These are phyloP conservation scores for Elysia crispata DNA, from an alignment of 2,888 invertebrate genomes.

Conservation along the genomic window DNA sequence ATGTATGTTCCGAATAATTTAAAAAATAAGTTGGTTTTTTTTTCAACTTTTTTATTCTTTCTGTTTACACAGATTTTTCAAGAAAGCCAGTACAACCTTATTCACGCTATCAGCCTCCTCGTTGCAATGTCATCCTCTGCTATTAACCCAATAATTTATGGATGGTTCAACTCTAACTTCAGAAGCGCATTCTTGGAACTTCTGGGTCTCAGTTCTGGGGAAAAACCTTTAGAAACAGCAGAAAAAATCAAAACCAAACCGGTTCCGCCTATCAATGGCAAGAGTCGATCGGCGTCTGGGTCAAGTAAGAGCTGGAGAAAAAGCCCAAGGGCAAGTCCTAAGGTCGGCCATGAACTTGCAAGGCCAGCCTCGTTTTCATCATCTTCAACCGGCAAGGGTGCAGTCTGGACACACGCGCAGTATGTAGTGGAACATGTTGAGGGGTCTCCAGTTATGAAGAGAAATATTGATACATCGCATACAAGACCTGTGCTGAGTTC, in stretches of 20 bases:
- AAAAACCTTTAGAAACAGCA: not conserved
- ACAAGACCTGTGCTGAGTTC: too few relatives aligned
- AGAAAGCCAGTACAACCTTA: slow-evolving; percentile 73
- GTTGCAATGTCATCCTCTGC: slow-evolving; percentile 72
- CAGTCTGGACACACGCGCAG: too few relatives aligned
- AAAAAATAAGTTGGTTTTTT: too few relatives aligned
- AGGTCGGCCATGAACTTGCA: too few relatives aligned
- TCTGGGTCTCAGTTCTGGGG: slow-evolving; percentile 24
- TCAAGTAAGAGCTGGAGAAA: too few relatives aligned
- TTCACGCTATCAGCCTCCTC: slow-evolving; percentile 68
- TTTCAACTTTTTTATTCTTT: slow-evolving; percentile 60
- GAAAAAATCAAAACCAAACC: not conserved
- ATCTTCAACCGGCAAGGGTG: too few relatives aligned
- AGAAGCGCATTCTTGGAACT: slow-evolving; percentile 53
- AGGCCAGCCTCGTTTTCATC: too few relatives aligned
- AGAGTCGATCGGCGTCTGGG: not conserved
- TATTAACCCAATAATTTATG: slow-evolving; percentile 71
- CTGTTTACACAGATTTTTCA: slow-evolving; percentile 50
- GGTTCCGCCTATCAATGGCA: not conserved
- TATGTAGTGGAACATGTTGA: too few relatives aligned
- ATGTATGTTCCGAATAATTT: too few relatives aligned
- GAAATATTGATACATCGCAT: too few relatives aligned
- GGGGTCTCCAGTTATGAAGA: too few relatives aligned
- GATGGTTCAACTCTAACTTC: slow-evolving; percentile 73
- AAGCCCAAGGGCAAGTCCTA: too few relatives aligned